phyloP scores from a whole-genome alignment of 2,888 invertebrate species.

The Sericinus montela region DNA sequence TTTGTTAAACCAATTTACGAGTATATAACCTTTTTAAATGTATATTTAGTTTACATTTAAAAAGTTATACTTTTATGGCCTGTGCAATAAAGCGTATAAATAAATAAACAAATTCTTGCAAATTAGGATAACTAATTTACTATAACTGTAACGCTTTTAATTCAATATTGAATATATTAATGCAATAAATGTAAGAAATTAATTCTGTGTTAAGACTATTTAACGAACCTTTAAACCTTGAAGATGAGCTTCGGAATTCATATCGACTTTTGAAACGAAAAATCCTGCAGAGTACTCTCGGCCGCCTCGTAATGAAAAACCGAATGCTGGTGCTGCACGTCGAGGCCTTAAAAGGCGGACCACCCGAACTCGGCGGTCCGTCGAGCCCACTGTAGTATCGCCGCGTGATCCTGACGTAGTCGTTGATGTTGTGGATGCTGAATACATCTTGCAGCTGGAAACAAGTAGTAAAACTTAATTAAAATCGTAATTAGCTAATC shows the following conservation, averaged over 20 bases:
- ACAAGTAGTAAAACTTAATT: background rate
- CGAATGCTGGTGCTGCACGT: conserved; percentile 81
- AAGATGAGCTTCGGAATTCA: conserved; percentile 90
- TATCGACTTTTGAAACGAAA: conserved; percentile 93
- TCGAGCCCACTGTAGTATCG: conserved; percentile 31
- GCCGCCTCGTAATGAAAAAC: conserved; percentile 92
- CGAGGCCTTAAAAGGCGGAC: conserved; percentile 66
- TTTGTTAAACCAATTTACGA: too few species aligned
- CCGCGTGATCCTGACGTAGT: conserved; percentile 55
- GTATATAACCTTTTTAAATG: background rate
- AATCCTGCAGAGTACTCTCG: conserved; percentile 95
- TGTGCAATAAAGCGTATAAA: too few species aligned
- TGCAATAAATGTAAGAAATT: too few species aligned
- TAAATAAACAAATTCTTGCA: too few species aligned
- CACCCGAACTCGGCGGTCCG: conserved; percentile 61
- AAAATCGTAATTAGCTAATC: too few species aligned
- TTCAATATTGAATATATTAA: too few species aligned
- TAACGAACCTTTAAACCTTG: conserved; percentile 90
- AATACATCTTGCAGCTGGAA: conserved; percentile 53
- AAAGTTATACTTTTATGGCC: too few species aligned
- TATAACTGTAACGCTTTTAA: too few species aligned
- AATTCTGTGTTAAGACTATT: too few species aligned
- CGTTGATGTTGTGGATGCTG: conserved; percentile 54
- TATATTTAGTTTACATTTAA: too few species aligned
- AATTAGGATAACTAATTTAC: too few species aligned